phyloP scores from a whole-genome alignment of 2,888 invertebrate species.

The Spilarctia lutea region DNA sequence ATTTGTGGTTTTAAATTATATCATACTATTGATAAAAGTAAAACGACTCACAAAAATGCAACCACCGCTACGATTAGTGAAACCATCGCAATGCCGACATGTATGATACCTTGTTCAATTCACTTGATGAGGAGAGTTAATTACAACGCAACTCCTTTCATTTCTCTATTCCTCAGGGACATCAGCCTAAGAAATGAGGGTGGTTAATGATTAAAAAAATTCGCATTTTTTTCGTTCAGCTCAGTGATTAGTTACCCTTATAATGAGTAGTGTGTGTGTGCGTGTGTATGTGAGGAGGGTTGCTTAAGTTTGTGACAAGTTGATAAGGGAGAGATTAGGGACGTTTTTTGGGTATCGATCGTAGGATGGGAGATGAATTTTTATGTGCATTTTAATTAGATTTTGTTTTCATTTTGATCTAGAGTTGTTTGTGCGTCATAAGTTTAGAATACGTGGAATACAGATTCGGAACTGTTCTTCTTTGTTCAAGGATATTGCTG shows the following conservation, averaged over 20 bases:
- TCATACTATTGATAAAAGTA: too few species aligned
- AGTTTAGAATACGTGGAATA: neutral
- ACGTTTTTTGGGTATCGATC: slow-evolving; percentile 72
- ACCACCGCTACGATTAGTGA: too few species aligned
- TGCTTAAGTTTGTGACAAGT: slow-evolving; percentile 76
- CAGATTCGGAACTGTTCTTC: neutral
- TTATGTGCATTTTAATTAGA: slow-evolving; percentile 47
- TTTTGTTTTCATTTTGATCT: slow-evolving; percentile 28
- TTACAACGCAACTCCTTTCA: slow-evolving; percentile 52
- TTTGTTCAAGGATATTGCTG: neutral
- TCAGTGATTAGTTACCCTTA: slow-evolving; percentile 86
- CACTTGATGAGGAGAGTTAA: slow-evolving; percentile 7
- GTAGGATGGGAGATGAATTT: slow-evolving; percentile 48
- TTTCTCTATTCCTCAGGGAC: slow-evolving; percentile 63
- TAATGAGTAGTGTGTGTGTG: slow-evolving; percentile 81
- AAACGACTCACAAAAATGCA: too few species aligned
- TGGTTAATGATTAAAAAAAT: slow-evolving; percentile 87
- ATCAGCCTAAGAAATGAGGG: slow-evolving; percentile 82
- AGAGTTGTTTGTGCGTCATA: neutral
- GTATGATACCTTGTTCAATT: neutral
- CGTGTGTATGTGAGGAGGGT: slow-evolving; percentile 63
- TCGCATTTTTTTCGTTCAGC: slow-evolving; percentile 80
- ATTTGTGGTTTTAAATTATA: too few species aligned
- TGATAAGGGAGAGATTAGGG: slow-evolving; percentile 79
- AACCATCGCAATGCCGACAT: neutral